Base-by-base conservation (phyloP, 2,888 invertebrate genomes). In the Cerceris ruficornis region DNA sequence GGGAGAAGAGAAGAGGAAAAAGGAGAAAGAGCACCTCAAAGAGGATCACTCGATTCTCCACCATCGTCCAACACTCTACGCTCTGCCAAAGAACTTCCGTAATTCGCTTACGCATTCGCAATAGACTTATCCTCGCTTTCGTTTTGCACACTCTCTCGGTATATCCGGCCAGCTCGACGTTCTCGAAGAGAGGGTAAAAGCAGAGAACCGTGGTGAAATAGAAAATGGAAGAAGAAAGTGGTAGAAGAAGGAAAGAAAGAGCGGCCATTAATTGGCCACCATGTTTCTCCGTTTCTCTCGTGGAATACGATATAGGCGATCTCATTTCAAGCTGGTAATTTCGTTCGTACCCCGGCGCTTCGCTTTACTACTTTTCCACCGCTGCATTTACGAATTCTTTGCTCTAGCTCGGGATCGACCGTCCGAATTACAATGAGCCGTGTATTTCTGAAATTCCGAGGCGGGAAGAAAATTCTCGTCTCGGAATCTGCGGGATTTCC, bases 71-170 rank as follows among this genome's bases (percentile, higher is more conserved):
- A 9, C 52, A 50, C 62, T 59, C 69, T 65, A 55, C 61, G 54
- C 55, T 67, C 59, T 68, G 82, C 80, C 82, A 88, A 85, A 88
- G 82, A 87, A 88, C 85, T 88, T 82, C 61, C 75, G 85, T 88
- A 87, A 90, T 89, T 90, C 88, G 86, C 86, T 90, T 88, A 90
- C 85, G 85, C 85, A 87, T 87, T 88, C 80, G 86, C 87, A 87
- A 87, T 87, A 83, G 83, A 84, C 78, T 87, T 82, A 80, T 75
- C 75, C 71, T 58, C 61, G 77, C 80, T 61, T 69, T 73, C 76
- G 77, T 67, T 78, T 71, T 74, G 59, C 67, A 67, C 77, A 43
- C 77, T 77, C 78, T 68, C 60, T n/a, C 58, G 66, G 49, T 69
- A 61, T 67, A 83, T 70, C 69, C 71, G 41, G 62, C 43, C 57